These are phyloP conservation scores for Bolinopsis microptera DNA, from an alignment of 37 sponge, comb jelly and placozoan species.

Conservation along the genomic window DNA sequence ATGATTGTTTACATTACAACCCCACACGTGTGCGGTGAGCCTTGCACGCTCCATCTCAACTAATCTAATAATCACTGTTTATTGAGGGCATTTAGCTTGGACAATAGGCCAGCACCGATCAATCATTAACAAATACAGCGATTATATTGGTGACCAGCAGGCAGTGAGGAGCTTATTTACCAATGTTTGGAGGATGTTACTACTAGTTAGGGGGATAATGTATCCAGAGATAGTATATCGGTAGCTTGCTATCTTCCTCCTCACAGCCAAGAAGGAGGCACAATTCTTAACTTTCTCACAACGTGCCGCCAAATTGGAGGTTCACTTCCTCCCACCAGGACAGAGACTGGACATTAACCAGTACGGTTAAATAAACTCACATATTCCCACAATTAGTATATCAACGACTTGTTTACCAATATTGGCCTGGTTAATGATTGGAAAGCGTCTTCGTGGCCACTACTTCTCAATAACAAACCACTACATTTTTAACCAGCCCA, in stretches of 20 bases:
- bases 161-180: background rate
- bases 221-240: background rate
- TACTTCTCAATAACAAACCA: background rate
- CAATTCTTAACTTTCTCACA: background rate
- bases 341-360: background rate
- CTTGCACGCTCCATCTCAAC: background rate
- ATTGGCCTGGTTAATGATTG: background rate
- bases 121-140: slow-evolving; percentile 39
- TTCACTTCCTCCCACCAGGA: background rate
- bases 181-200: background rate
- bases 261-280: background rate
- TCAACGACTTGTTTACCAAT: background rate
- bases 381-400: background rate
- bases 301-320: background rate
- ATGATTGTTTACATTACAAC: background rate
- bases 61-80: background rate
- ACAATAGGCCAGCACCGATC: background rate
- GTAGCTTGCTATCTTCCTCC: background rate
- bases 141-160: background rate
- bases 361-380: background rate
- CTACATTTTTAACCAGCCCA: background rate
- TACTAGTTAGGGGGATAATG: background rate
- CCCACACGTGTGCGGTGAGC: background rate
- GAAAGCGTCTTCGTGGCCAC: background rate
- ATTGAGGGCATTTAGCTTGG: slow-evolving; percentile 27